Conservation (phyloP, 2,888 invertebrate species). For the Meiosimyza decipiens region DNA sequence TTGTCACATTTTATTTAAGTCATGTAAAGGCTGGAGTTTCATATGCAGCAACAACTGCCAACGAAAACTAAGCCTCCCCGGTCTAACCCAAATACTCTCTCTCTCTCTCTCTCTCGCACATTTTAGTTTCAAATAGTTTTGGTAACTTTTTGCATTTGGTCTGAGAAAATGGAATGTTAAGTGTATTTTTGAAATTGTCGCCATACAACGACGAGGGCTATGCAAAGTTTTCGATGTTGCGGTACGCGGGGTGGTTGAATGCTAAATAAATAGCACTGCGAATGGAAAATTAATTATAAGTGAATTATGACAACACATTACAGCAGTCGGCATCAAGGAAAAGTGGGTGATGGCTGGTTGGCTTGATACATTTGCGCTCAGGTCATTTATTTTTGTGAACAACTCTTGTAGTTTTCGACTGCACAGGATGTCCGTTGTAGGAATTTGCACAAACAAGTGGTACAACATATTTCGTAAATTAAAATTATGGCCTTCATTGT, state of each 20-base stretch:
- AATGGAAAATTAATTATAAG: conserved; percentile 28
- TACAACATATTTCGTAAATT: no score
- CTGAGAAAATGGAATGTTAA: no score
- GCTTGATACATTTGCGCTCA: no score
- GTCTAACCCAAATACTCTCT: background rate
- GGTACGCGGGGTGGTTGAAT: background rate
- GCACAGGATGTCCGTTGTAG: no score
- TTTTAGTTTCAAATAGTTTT: background rate
- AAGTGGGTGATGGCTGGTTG: no score
- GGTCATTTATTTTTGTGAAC: no score
- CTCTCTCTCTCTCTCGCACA: background rate
- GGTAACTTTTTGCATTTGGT: no score
- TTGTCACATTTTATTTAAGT: conserved; percentile 9
- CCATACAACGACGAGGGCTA: background rate
- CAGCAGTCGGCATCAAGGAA: no score
- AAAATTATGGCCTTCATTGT: no score
- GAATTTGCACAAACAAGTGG: no score
- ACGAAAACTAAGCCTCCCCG: background rate
- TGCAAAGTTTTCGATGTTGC: background rate
- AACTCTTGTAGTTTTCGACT: no score
- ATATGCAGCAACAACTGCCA: conserved; percentile 18
- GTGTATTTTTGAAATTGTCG: no score
- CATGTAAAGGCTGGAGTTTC: background rate
- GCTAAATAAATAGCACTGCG: conserved; percentile 16
- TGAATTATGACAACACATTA: conserved; percentile 30